A percentile compares a stretch with the other conserved stretches of the same genome.
Evolutionary conservation across 1,140 invertebrate genomes (phyloP).

Genomic region (Musca domestica): DNA sequence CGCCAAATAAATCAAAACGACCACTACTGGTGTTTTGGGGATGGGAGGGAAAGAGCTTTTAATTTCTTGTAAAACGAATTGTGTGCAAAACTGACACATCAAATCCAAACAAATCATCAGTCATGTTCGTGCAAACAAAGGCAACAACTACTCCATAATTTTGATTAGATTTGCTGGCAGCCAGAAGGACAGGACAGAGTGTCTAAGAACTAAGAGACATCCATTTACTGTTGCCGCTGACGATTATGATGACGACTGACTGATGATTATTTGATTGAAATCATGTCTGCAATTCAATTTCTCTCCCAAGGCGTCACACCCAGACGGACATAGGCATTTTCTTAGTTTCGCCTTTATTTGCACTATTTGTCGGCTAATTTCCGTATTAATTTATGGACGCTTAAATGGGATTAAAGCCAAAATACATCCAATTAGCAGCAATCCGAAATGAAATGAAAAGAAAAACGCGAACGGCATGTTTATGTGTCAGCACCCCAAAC

Average conservation of each 20-base stretch:
- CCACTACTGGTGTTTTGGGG: not conserved
- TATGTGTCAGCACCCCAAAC: conserved; percentile 8
- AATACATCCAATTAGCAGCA: not conserved
- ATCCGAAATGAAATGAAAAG: too few species aligned
- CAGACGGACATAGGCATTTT: too few species aligned
- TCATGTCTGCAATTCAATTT: too few species aligned
- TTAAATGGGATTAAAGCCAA: conserved; percentile 12
- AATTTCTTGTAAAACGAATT: not conserved
- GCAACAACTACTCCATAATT: too few species aligned
- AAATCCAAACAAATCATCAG: not conserved
- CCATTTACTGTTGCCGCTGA: not conserved
- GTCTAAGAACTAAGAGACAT: not conserved
- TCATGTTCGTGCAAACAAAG: too few species aligned
- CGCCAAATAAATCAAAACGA: conserved; percentile 8
- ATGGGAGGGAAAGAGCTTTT: not conserved
- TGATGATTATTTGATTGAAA: too few species aligned
- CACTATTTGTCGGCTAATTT: conserved; percentile 12
- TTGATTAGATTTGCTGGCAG: too few species aligned
- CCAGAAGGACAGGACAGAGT: too few species aligned
- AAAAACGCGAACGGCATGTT: not conserved
- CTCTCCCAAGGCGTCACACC: too few species aligned
- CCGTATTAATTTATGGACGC: conserved; percentile 13
- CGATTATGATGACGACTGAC: not conserved
- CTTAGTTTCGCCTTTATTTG: conserved; percentile 1
- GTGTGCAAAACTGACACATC: not conserved